Base-by-base conservation (phyloP, 2,888 invertebrate species). In the Galerucella calmariensis region DNA sequence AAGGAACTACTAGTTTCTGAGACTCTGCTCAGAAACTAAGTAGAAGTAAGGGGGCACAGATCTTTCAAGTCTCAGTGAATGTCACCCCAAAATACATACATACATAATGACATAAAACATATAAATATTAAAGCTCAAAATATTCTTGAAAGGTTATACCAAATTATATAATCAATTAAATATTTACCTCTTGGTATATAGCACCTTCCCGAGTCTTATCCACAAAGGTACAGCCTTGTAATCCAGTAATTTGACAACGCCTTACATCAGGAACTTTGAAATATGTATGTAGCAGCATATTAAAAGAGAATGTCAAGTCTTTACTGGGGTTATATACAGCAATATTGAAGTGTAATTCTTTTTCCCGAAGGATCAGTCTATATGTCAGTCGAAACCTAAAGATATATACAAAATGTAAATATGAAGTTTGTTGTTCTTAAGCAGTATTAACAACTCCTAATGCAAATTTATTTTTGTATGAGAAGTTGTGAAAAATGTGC, bases 221-320 rank as follows among this genome's bases (percentile, higher is more conserved):
- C 76, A 92, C 89, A 83, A 91, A 94, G 58, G 91, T 91, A 82
- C 92, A 92, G 58, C 96, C 97, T 86, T 96, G 94, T 83, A 98
- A 92, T 79, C 97, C 97, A 73, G 95, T 95, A 86, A 98, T 95
- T 90, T 95, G 95, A 86, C 96, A 95, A 81, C 96, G 92, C 70
- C 95, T 90, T 65, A 98, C 97, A 88, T 98, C 97, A 77, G 97
- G 96, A 85, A 97, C 97, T 91, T 96, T 96, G 88, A 98, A 95
- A 90, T 98, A 98, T 41, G 97, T 97, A 88, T 98, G 98, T 83
- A 98, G 89, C 78, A 98, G 90, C 88, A 97, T 90, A 88, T 97
- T 97, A 89, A 98, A 98, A 86, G 93, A 94, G 90, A 95, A 95
- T 75, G 95, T 94, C 81, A 94, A 90, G 87, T 96, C 95, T 89